Conservation (phyloP, 2,888 invertebrate genomes). For the Mycalesis mineus region DNA sequence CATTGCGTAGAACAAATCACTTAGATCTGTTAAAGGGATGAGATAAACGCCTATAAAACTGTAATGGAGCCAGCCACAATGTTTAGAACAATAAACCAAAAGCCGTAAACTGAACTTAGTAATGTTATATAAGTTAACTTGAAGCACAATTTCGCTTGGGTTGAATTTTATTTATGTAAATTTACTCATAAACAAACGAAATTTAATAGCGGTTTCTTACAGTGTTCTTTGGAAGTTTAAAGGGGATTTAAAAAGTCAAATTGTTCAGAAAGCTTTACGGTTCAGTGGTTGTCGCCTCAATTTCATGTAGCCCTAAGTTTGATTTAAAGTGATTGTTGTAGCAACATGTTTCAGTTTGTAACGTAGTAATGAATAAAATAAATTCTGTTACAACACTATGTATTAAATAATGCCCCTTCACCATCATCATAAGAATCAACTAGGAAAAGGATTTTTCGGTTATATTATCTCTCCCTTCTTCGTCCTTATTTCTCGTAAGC, state of each 20-base stretch:
- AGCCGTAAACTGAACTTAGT: constrained; percentile 23
- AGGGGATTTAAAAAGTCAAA: neutral
- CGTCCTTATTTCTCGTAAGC: too few species aligned
- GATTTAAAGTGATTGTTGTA: too few species aligned
- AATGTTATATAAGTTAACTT: constrained; percentile 12
- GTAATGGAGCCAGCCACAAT: constrained; percentile 27
- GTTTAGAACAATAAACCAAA: constrained; percentile 19
- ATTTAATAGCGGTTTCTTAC: neutral
- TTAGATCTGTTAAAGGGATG: constrained; percentile 24
- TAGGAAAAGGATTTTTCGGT: too few species aligned
- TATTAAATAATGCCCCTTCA: too few species aligned
- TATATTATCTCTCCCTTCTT: too few species aligned
- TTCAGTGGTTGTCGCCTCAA: too few species aligned
- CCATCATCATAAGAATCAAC: too few species aligned
- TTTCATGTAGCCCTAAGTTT: too few species aligned
- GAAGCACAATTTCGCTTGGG: neutral
- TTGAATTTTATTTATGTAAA: constrained; percentile 1
- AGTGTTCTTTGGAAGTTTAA: neutral
- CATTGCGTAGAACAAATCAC: constrained; percentile 2
- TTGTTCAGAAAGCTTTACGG: too few species aligned
- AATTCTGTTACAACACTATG: too few species aligned
- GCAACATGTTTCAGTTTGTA: too few species aligned
- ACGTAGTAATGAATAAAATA: too few species aligned
- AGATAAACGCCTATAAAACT: constrained; percentile 30
- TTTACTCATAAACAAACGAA: neutral